Conservation (phyloP, 2,888 invertebrate genomes). For the Nomada hirtipes region DNA sequence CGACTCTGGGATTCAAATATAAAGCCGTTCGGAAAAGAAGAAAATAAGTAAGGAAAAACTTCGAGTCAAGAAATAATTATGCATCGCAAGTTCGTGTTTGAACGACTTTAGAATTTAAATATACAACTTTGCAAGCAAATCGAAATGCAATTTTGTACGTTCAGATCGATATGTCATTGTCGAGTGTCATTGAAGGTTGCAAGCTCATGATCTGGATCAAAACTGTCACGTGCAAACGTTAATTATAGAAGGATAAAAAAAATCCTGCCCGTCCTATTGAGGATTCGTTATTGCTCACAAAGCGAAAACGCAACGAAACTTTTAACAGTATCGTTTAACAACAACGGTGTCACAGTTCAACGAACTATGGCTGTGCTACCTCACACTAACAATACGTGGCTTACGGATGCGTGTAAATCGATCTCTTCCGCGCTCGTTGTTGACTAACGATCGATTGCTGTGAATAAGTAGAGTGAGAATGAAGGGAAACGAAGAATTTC, state of each 20-base stretch:
- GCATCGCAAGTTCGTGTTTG: no score
- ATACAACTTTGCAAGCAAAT: no score
- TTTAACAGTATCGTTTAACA: slow-evolving; percentile 28
- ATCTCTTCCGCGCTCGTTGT: slow-evolving; percentile 40
- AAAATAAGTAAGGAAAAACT: no score
- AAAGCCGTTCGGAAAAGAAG: not conserved
- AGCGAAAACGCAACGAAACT: slow-evolving; percentile 1
- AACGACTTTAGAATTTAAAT: not conserved
- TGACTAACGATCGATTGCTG: slow-evolving; percentile 53
- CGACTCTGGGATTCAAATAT: no score
- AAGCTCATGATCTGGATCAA: no score
- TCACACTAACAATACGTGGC: slow-evolving; percentile 29
- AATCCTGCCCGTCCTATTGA: not conserved
- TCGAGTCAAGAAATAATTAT: no score
- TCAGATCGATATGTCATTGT: no score
- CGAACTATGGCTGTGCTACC: slow-evolving; percentile 8
- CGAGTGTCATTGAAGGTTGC: no score
- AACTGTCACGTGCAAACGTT: no score
- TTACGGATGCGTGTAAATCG: slow-evolving; percentile 39
- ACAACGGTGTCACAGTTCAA: slow-evolving; percentile 22
- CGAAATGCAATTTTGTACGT: no score
- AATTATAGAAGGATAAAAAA: no score
- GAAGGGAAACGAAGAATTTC: slow-evolving; percentile 17
- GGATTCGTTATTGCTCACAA: not conserved
- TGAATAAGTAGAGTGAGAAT: slow-evolving; percentile 55